Conservation (phyloP, 2,888 invertebrate species). For the Lathronympha strigana region DNA sequence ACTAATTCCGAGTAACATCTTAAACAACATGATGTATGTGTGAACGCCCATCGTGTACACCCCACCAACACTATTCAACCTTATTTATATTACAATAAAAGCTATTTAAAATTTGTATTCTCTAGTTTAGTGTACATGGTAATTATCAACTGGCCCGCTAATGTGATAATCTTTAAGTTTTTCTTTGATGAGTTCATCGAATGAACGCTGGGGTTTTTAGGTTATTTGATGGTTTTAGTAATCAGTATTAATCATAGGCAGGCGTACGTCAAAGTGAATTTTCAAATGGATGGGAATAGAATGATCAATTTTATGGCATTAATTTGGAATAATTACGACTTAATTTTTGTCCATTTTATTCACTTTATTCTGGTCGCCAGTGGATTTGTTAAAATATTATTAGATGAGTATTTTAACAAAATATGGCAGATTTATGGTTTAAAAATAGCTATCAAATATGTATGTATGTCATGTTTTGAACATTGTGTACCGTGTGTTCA, state of each 20-base stretch:
- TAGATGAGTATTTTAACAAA: too few species aligned
- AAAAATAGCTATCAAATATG: too few species aligned
- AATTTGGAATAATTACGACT: not conserved
- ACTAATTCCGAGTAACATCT: conserved; percentile 75
- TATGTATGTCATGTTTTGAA: too few species aligned
- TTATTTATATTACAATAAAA: conserved; percentile 14
- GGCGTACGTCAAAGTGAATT: not conserved
- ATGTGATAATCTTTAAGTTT: conserved; percentile 75
- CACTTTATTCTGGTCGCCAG: too few species aligned
- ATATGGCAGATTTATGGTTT: too few species aligned
- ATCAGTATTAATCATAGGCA: conserved; percentile 43
- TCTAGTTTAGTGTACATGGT: conserved; percentile 48
- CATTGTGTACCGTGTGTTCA: too few species aligned
- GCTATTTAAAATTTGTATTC: not conserved
- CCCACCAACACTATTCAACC: conserved; percentile 15
- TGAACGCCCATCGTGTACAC: conserved; percentile 74
- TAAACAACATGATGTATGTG: conserved; percentile 79
- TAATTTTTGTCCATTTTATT: too few species aligned
- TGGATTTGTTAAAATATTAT: too few species aligned
- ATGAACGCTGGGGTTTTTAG: conserved; percentile 47
- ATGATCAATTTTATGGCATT: not conserved
- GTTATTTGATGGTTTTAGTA: conserved; percentile 42
- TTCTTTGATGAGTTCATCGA: conserved; percentile 78
- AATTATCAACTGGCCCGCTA: conserved; percentile 75
- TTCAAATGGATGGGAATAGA: not conserved